Evolutionary conservation across 2,888 invertebrate species (phyloP).

Genomic region (Slavum lentiscoides): DNA sequence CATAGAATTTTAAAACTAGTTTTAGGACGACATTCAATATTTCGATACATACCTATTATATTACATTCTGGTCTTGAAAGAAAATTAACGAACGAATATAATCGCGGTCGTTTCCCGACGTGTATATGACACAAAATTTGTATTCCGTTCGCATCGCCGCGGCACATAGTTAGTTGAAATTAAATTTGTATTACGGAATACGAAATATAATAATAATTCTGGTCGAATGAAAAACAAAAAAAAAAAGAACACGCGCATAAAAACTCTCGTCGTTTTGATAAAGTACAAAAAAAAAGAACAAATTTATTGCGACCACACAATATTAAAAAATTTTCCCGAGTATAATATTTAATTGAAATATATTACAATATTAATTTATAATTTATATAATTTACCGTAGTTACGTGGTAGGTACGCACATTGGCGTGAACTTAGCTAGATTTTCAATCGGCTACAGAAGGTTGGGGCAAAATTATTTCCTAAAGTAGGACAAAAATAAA

Average conservation of each 20-base stretch:
- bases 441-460: too few species aligned
- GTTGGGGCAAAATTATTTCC: not conserved
- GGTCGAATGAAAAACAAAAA: not conserved
- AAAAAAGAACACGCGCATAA: too few species aligned
- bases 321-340: not conserved
- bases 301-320: not conserved
- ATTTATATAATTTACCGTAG: too few species aligned
- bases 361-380: not conserved
- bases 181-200: conserved; percentile 2
- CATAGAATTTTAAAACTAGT: conserved; percentile 6
- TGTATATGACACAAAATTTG: not conserved
- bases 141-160: not conserved
- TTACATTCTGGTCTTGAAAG: too few species aligned
- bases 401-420: not conserved
- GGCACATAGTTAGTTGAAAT: not conserved
- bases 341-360: not conserved
- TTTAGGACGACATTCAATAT: not conserved
- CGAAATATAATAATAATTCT: not conserved
- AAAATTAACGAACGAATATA: not conserved
- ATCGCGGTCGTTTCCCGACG: not conserved
- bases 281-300: not conserved
- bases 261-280: too few species aligned
- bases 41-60: too few species aligned
- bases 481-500: too few species aligned
- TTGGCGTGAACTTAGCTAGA: too few species aligned